Base-by-base conservation (phyloP, 2,797 vertebrate species). In the Rhinichthys osculus region DNA sequence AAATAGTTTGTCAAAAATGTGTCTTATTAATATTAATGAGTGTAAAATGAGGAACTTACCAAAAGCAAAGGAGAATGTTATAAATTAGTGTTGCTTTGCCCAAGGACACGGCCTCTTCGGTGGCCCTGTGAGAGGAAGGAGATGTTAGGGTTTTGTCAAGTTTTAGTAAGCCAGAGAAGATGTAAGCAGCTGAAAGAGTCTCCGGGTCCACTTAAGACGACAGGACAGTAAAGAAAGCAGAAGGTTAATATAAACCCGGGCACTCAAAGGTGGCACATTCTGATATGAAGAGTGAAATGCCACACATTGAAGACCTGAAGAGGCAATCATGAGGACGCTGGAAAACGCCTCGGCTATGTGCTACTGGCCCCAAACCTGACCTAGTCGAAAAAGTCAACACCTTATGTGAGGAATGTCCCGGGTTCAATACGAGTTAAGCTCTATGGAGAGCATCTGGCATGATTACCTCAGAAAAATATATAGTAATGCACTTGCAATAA, bases 251-350 rank as follows among this genome's bases (percentile, higher is more conserved):
- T 93, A 92, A 38, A 81, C 85, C 88, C 69, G 9, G 2, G 44
- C 89, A 82, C 59, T 70, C 84, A 33, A 88, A 93, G 92, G 93
- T 94, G 93, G 86, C 89, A 94, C 92, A 94, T 95, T 95, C 93
- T 91, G 88, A 90, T 87, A 42, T 72, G 21, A 7, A 27, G 6
- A 83, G 93, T 87, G 91, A 95, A 95, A 95, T 94, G 92, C 90
- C 91, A 86, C 94, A 95, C 87, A 80, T 87, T 86, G 78, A 90
- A 91, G 83, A 73, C 44, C 88, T 27, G 66, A 88, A 21, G 81
- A 85, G 86, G 4, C 74, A 42, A 59, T 92, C 88, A 92, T 91
- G 90, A 92, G 88, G 70, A 57, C 59, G 69, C 44, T 85, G 78
- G 62, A 88, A 90, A 92, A 33, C 74, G 62, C 67, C 80, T 78